These are phyloP conservation scores for Hozukius guyotensis DNA, from an alignment of 2,797 vertebrate species.

Conservation along the genomic window DNA sequence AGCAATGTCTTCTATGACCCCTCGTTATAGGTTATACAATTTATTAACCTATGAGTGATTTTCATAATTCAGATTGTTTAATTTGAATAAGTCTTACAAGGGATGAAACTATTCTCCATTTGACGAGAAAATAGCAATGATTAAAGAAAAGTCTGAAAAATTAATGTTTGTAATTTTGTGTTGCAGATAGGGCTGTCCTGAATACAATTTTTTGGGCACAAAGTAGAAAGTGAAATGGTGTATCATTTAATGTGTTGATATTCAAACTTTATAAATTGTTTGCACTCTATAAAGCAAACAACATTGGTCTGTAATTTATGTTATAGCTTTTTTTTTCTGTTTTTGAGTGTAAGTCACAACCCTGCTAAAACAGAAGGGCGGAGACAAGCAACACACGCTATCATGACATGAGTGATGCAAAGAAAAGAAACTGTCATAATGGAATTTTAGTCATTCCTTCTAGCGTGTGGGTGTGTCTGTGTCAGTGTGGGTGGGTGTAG, in stretches of 20 bases:
- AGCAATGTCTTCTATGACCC: background rate
- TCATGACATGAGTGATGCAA: background rate
- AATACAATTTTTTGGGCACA: too few species aligned
- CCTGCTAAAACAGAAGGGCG: background rate
- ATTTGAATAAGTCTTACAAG: background rate
- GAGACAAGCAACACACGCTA: background rate
- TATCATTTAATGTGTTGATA: background rate
- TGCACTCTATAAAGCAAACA: background rate
- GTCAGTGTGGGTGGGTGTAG: background rate
- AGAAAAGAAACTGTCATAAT: constrained; percentile 5
- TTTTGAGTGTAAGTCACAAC: background rate
- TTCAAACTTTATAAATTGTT: background rate
- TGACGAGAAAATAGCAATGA: background rate
- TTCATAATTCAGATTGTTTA: background rate
- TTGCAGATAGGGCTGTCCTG: too few species aligned
- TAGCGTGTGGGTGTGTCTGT: background rate
- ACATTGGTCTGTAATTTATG: background rate
- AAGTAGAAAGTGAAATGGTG: background rate
- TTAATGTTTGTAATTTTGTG: background rate
- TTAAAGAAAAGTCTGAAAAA: background rate
- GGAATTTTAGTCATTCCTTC: constrained; percentile 29
- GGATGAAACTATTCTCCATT: background rate
- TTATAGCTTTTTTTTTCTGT: background rate
- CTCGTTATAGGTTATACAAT: background rate
- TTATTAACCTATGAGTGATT: background rate